Percentiles rank a stretch among this genome's conserved stretches.
phyloP scores from a whole-genome alignment of 2,888 invertebrate genomes.

The Brachypterus glaber region DNA sequence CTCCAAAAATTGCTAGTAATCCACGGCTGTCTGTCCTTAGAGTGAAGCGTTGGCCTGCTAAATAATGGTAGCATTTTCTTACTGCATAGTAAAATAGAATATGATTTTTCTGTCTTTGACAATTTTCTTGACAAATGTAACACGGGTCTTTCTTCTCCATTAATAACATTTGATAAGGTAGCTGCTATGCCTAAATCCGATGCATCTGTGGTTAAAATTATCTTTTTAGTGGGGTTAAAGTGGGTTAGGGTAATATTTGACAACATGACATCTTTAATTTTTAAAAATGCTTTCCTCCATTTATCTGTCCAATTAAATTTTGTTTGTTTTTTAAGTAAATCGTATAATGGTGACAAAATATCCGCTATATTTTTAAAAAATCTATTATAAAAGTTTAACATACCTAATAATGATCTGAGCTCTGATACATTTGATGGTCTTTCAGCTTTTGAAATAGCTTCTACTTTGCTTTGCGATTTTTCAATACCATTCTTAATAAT shows the following conservation, averaged over 20 bases:
- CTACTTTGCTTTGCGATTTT: too few relatives aligned
- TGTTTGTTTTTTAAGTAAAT: too few relatives aligned
- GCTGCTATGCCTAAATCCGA: slow-evolving; percentile 13
- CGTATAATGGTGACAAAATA: too few relatives aligned
- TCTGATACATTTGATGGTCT: too few relatives aligned
- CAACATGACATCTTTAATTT: slow-evolving; percentile 9
- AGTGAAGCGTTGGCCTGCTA: slow-evolving; percentile 12
- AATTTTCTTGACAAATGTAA: slow-evolving; percentile 8
- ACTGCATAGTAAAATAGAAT: slow-evolving; percentile 23
- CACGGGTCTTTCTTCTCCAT: slow-evolving; percentile 7
- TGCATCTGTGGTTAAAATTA: slow-evolving; percentile 16
- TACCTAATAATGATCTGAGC: slow-evolving; percentile 6
- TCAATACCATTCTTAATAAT: too few relatives aligned
- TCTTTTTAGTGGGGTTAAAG: slow-evolving; percentile 12
- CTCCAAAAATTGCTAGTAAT: slow-evolving; percentile 25
- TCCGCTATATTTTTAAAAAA: too few relatives aligned
- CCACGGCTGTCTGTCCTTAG: slow-evolving; percentile 31
- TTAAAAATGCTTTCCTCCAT: slow-evolving; percentile 8
- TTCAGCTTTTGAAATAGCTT: too few relatives aligned
- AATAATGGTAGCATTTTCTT: slow-evolving; percentile 7
- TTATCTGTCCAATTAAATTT: slow-evolving; percentile 8
- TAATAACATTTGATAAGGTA: slow-evolving; percentile 1
- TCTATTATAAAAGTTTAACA: slow-evolving; percentile 5
- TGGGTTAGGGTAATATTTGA: slow-evolving; percentile 9
- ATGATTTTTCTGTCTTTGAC: slow-evolving; percentile 5